Evolutionary conservation across 2,888 invertebrate genomes (phyloP).

Genomic region (Melikaiella ostensackeni): DNA sequence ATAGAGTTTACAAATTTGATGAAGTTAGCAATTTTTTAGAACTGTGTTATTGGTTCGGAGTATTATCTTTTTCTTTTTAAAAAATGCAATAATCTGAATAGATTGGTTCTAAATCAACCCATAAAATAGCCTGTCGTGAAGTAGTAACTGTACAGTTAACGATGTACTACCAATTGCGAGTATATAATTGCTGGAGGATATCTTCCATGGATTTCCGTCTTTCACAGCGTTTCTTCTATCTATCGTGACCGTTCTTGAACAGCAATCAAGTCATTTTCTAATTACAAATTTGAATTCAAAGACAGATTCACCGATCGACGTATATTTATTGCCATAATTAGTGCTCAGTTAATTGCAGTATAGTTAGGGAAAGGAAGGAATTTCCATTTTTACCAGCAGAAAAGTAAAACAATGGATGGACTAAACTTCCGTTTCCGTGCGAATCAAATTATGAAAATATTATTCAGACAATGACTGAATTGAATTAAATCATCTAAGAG

Average conservation of each 20-base stretch:
- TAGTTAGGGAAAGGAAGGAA: constrained; percentile 39
- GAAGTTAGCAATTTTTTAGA: no score
- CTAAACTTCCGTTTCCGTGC: constrained; percentile 6
- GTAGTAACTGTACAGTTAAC: background rate
- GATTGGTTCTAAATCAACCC: background rate
- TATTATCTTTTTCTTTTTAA: no score
- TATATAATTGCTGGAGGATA: background rate
- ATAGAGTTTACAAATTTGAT: no score
- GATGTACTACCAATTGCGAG: background rate
- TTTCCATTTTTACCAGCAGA: constrained; percentile 2
- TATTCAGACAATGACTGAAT: background rate
- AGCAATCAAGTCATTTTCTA: constrained; percentile 39
- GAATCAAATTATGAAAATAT: constrained; percentile 14
- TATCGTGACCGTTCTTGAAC: constrained; percentile 45
- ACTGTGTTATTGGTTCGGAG: no score
- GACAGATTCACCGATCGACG: constrained; percentile 36
- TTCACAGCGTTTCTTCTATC: constrained; percentile 18
- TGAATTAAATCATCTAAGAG: background rate
- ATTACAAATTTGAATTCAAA: constrained; percentile 27
- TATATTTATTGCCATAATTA: constrained; percentile 53
- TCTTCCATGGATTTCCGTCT: constrained; percentile 38
- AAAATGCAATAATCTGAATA: no score
- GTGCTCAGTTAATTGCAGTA: constrained; percentile 56
- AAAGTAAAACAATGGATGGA: background rate
- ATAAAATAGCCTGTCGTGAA: background rate